These are phyloP conservation scores for Erpornis zantholeuca DNA, from an alignment of 2,113 vertebrate genomes.

Conservation along the genomic window DNA sequence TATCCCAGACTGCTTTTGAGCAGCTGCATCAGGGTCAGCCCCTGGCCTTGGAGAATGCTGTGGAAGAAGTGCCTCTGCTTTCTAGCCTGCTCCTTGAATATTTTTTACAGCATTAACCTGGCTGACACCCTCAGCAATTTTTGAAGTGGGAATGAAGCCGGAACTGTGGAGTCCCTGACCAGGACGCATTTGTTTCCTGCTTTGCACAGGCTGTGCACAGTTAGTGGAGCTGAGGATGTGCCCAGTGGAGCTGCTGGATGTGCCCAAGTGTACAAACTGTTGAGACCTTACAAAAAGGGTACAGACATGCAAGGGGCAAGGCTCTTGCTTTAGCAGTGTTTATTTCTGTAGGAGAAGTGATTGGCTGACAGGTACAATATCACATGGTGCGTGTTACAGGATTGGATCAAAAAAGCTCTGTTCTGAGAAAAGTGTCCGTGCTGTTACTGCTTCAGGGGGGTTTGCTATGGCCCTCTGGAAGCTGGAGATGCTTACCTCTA, in stretches of 20 bases:
- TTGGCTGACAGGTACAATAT: background rate
- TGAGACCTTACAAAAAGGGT: background rate
- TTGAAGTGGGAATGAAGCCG: background rate
- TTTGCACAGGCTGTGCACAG: background rate
- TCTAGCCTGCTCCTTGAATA: background rate
- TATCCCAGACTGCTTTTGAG: background rate
- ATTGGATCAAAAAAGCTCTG: background rate
- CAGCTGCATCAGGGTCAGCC: background rate
- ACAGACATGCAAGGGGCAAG: background rate
- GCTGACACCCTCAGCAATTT: background rate
- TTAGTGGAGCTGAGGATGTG: background rate
- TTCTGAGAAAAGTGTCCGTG: background rate
- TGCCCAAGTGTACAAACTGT: background rate
- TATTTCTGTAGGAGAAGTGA: background rate
- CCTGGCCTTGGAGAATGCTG: background rate
- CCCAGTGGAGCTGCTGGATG: no score
- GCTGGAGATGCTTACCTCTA: background rate
- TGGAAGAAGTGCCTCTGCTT: background rate
- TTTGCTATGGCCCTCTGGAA: background rate
- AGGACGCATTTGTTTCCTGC: background rate
- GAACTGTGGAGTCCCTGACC: background rate
- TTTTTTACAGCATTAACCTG: background rate
- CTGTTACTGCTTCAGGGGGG: background rate
- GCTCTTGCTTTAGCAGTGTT: background rate
- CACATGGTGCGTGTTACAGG: background rate